Conservation (phyloP, 2,888 invertebrate genomes). For the Anodontia alba region DNA sequence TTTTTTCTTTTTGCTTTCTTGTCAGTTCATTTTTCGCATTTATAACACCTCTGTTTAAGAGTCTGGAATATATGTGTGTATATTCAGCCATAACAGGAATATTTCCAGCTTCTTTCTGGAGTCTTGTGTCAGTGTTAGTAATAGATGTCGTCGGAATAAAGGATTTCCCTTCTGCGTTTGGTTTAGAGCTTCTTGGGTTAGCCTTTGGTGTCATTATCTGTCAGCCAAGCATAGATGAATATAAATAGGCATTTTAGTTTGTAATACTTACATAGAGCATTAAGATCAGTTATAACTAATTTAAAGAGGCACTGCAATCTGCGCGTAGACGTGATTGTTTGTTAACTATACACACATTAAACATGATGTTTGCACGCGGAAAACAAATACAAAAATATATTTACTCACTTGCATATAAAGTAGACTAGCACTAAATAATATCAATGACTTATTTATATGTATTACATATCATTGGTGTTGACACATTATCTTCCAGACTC, state of each 20-base stretch:
- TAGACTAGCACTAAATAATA: too few species aligned
- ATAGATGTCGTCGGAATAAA: slow-evolving; percentile 18
- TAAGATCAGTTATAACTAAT: too few species aligned
- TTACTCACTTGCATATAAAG: too few species aligned
- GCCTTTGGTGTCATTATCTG: not conserved
- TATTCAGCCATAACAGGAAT: slow-evolving; percentile 20
- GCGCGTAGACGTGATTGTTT: too few species aligned
- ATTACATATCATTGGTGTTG: too few species aligned
- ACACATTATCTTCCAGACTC: too few species aligned
- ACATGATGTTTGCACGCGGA: too few species aligned
- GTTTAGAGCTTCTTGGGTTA: not conserved
- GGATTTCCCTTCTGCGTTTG: not conserved
- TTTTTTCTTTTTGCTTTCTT: slow-evolving; percentile 1
- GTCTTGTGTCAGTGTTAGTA: slow-evolving; percentile 18
- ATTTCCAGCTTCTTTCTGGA: slow-evolving; percentile 31
- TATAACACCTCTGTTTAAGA: not conserved
- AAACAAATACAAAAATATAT: too few species aligned
- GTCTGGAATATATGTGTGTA: slow-evolving; percentile 4
- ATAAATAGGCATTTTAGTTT: not conserved
- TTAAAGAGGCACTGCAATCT: too few species aligned
- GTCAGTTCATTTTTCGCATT: slow-evolving; percentile 17
- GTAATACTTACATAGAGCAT: too few species aligned
- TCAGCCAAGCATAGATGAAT: not conserved
- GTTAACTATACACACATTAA: too few species aligned
- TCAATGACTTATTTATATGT: too few species aligned